phyloP scores from a whole-genome alignment of 1,140 invertebrate genomes.

The Akabosia matsudoensis region DNA sequence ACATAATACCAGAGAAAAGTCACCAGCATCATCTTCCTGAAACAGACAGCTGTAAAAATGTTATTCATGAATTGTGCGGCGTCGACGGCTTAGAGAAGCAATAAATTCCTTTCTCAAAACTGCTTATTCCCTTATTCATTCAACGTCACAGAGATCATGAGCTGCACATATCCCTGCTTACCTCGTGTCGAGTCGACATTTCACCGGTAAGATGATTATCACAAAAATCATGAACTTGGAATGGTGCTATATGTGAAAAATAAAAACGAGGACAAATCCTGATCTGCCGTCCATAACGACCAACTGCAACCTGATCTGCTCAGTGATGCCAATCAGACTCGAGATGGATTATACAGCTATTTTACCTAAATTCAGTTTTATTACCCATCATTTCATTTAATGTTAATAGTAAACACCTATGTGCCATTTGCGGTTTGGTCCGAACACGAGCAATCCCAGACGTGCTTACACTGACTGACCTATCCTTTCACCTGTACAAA shows the following conservation, averaged over 20 bases:
- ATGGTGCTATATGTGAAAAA: background rate
- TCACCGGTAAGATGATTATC: background rate
- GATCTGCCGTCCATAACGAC: background rate
- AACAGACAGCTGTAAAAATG: background rate
- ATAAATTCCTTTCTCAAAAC: background rate
- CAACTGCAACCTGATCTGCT: background rate
- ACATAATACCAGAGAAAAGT: background rate
- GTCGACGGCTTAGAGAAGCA: background rate
- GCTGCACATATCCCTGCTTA: no score
- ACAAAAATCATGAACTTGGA: background rate
- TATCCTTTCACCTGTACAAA: no score
- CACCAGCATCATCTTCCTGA: background rate
- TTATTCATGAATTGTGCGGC: background rate
- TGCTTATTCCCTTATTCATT: background rate
- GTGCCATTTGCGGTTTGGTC: no score
- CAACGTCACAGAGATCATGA: no score
- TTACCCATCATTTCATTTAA: background rate
- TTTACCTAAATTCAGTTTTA: background rate
- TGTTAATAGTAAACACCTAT: no score
- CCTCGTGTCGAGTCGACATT: background rate
- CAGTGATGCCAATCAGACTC: background rate
- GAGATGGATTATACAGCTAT: background rate
- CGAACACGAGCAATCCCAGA: no score
- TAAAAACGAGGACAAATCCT: background rate
- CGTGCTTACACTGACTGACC: background rate